Evolutionary conservation across 2,888 invertebrate genomes (phyloP), one percentile per base, ranked within the genome.

Genomic region (Trichopria drosophilae): DNA sequence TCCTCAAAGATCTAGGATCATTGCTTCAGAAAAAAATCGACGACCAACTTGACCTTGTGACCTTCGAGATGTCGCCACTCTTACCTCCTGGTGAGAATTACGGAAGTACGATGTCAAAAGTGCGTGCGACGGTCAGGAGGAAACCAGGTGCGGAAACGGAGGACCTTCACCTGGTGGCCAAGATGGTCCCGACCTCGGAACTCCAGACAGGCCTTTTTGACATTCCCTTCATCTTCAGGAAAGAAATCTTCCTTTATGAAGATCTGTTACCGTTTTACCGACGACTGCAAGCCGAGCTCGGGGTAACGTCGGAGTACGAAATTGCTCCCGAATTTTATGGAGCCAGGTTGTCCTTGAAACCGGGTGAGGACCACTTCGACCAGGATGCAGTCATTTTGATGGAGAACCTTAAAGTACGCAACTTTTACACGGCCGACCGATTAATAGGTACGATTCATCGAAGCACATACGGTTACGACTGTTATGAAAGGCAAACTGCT

Each of bases 1-100:
- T n/a, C n/a, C n/a, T n/a, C n/a, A n/a, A n/a, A n/a, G n/a, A n/a
- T n/a, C n/a, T n/a, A n/a, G n/a, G n/a, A n/a, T n/a, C n/a, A n/a
- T n/a, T n/a, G n/a, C n/a, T n/a, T n/a, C n/a, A n/a, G n/a, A n/a
- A n/a, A n/a, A n/a, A n/a, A n/a, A n/a, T n/a, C n/a, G n/a, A n/a
- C n/a, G n/a, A n/a, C n/a, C n/a, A n/a, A n/a, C n/a, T n/a, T n/a
- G n/a, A n/a, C n/a, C n/a, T n/a, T n/a, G n/a, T n/a, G n/a, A n/a
- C n/a, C n/a, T n/a, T n/a, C n/a, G n/a, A n/a, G n/a, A n/a, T n/a
- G n/a, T n/a, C n/a, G n/a, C n/a, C n/a, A n/a, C n/a, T n/a, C n/a
- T n/a, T n/a, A n/a, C n/a, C n/a, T n/a, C n/a, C n/a, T 0, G 83
- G 84, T 1, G 84, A 84, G 59, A 83, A 84, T 64, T 84, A 82